Evolutionary conservation across 2,888 invertebrate species (phyloP).

Genomic region (Eurytoma californica): DNA sequence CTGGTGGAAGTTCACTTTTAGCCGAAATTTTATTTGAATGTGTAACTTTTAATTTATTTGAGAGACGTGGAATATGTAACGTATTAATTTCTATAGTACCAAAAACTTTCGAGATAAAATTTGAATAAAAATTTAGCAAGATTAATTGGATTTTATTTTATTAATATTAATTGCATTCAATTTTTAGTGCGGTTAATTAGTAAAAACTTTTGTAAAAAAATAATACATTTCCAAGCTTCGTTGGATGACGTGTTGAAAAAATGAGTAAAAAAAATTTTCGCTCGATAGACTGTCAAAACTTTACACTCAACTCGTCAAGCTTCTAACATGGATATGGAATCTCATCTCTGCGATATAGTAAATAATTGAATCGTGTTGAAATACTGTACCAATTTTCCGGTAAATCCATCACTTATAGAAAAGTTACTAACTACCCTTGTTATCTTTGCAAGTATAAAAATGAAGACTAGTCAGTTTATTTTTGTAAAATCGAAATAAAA

Average conservation of each 20-base stretch:
- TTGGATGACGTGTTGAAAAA: background rate
- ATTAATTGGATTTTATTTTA: too few species aligned
- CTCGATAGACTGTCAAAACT: conserved; percentile 26
- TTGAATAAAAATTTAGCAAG: too few species aligned
- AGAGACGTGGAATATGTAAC: too few species aligned
- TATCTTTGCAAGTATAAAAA: too few species aligned
- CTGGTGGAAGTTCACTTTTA: too few species aligned
- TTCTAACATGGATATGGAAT: conserved; percentile 2
- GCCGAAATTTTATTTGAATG: too few species aligned
- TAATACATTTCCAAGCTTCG: background rate
- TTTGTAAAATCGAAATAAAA: background rate
- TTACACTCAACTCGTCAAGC: conserved; percentile 28
- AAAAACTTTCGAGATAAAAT: too few species aligned
- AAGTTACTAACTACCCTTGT: background rate
- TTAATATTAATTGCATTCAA: too few species aligned
- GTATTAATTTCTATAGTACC: too few species aligned
- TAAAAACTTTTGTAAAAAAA: background rate
- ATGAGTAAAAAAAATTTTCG: conserved; percentile 4
- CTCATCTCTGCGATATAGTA: conserved; percentile 11
- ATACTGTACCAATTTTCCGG: conserved; percentile 2
- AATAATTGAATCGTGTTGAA: conserved; percentile 23
- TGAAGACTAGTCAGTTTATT: too few species aligned
- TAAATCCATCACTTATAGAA: background rate
- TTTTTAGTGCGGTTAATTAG: too few species aligned
- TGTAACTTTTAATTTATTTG: too few species aligned